Base-by-base conservation (phyloP, 2,888 invertebrate genomes). In the Cerastis rubricosa region DNA sequence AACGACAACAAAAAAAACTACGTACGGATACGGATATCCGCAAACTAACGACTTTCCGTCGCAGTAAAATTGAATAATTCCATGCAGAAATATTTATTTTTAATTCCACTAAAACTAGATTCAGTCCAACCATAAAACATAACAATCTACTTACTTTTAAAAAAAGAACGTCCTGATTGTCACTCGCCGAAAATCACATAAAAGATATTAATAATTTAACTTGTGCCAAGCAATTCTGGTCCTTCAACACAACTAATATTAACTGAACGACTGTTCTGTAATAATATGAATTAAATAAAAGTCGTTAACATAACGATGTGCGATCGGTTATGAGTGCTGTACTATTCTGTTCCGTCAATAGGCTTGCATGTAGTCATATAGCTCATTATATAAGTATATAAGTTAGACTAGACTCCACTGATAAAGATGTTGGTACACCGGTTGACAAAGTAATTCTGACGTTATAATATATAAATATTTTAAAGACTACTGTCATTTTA, bases 361-460 rank as follows among this genome's bases (percentile, higher is more conserved):
- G 43, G 43, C 25, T 47, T 66, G 43, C 68, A 54, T 64, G 67
- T 85, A 69, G 85, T 25, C n/a, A 57, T 6, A 51, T 49, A 54
- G 25, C 67, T 75, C 45, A 71, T 83, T 70, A 76, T 76, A 67
- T 68, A 76, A 57, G 81, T 76, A 76, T 76, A 68, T 71, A 76
- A 22, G 43, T 67, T 64, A 72, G 22, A 59, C 14, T 69, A 66
- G 54, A 47, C 29, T 71, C 49, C 19, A 25, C 40, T 72, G 43
- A 51, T 83, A 82, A 83, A 64, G 83, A 19, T 17, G 5, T 1
- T 4, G 43, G 61, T 29, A 85, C 85, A 83, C 83, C 51, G n/a
- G 8, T 70, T 12, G 11, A 47, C 22, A n/a, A 8, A 47, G 7
- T 11, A 17, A 17, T 65, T 29, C 54, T n/a, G 43, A 14, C 63